phyloP scores from a whole-genome alignment of 1,140 invertebrate species.

The Drosophila pruinosa region DNA sequence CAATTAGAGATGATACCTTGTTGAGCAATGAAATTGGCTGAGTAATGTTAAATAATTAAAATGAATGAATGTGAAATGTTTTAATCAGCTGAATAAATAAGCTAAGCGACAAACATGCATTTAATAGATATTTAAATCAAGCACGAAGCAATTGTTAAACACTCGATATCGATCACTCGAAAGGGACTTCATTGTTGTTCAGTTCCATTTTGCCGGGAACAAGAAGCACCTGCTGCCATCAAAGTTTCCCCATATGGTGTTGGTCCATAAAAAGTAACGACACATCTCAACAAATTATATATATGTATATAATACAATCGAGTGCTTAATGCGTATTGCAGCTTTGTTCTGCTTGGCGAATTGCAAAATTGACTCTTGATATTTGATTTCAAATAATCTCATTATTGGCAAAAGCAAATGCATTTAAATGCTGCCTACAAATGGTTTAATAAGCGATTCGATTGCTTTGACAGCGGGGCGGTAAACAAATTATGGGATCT shows the following conservation, averaged over 20 bases:
- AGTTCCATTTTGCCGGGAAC: neutral
- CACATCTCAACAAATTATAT: neutral
- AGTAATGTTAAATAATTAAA: no score
- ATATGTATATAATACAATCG: neutral
- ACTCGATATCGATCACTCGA: neutral
- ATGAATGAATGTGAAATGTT: no score
- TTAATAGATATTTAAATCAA: no score
- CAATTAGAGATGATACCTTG: no score
- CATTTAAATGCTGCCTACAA: slow-evolving; percentile 4
- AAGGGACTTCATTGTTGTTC: no score
- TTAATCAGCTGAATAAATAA: no score
- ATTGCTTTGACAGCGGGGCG: neutral
- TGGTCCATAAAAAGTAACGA: neutral
- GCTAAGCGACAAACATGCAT: no score
- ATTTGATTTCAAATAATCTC: slow-evolving; percentile 14
- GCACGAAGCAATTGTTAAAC: no score
- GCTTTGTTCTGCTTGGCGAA: neutral
- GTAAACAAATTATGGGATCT: slow-evolving; percentile 27
- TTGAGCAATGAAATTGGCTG: no score
- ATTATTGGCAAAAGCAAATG: slow-evolving; percentile 6
- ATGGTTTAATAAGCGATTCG: slow-evolving; percentile 19
- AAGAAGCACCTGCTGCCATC: neutral
- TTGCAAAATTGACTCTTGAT: slow-evolving; percentile 31
- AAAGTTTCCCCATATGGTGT: neutral
- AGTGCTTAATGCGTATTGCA: no score